Conservation (phyloP, 2,888 invertebrate genomes). For the Pharmacophagus antenor region DNA sequence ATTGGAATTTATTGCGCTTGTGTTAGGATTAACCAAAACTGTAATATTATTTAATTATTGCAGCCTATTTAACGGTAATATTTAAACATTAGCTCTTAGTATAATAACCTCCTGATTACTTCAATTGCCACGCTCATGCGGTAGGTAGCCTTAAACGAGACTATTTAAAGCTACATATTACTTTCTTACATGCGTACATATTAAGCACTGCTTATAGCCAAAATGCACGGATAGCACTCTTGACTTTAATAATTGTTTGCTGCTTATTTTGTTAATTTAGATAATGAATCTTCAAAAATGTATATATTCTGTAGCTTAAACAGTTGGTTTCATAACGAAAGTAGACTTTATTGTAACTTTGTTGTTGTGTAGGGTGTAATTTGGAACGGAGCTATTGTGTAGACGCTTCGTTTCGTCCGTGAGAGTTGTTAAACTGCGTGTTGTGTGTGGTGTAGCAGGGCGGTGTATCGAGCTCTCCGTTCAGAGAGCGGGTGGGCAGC, state of each 20-base stretch:
- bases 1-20: conserved; percentile 20
- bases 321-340: conserved; percentile 5
- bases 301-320: background rate
- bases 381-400: conserved; percentile 6
- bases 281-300: conserved; percentile 1
- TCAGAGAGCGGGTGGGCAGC: conserved; percentile 94
- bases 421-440: conserved; percentile 51
- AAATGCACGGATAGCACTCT: conserved; percentile 72
- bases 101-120: background rate
- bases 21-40: conserved; percentile 17
- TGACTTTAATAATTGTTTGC: conserved; percentile 65
- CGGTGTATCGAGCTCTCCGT: conserved; percentile 88
- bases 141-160: conserved; percentile 1
- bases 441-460: conserved; percentile 72
- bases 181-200: conserved; percentile 56
- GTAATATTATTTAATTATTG: conserved; percentile 4
- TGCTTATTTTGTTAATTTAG: conserved; percentile 55
- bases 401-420: conserved; percentile 13
- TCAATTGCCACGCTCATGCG: conserved; percentile 11
- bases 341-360: conserved; percentile 16
- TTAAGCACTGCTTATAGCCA: conserved; percentile 73
- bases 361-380: conserved; percentile 10
- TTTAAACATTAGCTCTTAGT: background rate
- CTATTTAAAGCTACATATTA: conserved; percentile 16
- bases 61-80: conserved; percentile 14